A percentile compares a stretch with the other conserved stretches of the same genome.
These are phyloP conservation scores for Arenaria interpres DNA, from an alignment of 2,113 vertebrate species.

Conservation along the genomic window DNA sequence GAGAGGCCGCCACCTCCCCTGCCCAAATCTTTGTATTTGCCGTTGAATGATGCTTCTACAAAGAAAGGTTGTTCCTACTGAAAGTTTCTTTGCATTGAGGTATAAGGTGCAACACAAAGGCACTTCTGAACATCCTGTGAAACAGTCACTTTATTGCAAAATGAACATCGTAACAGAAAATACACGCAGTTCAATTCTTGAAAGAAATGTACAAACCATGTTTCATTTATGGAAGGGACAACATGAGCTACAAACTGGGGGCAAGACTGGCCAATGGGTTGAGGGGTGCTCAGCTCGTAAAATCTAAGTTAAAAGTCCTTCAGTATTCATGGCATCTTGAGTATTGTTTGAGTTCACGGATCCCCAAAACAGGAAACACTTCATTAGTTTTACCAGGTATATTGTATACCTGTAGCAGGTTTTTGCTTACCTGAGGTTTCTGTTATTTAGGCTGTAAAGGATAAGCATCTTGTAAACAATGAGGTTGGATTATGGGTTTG, in stretches of 20 bases:
- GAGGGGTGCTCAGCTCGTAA: neutral
- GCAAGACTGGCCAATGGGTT: neutral
- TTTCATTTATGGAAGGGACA: neutral
- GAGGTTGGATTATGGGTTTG: neutral
- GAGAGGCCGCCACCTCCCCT: neutral
- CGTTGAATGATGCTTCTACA: neutral
- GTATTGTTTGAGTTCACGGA: neutral
- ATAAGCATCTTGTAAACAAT: neutral
- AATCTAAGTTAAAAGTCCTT: neutral
- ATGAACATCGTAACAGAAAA: neutral
- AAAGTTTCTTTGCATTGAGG: neutral
- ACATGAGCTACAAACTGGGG: neutral
- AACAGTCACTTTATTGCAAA: conserved; percentile 36
- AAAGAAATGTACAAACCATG: conserved; percentile 17
- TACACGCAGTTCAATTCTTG: neutral
- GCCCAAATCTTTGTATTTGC: neutral
- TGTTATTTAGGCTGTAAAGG: neutral
- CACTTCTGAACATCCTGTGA: neutral
- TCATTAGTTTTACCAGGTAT: neutral
- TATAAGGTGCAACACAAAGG: neutral
- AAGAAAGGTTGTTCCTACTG: neutral
- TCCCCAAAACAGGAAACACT: neutral
- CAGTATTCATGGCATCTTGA: neutral
- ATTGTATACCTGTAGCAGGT: neutral
- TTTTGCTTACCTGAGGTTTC: neutral